phyloP scores from a whole-genome alignment of 2,113 vertebrate genomes.

The Myocastor coypus region DNA sequence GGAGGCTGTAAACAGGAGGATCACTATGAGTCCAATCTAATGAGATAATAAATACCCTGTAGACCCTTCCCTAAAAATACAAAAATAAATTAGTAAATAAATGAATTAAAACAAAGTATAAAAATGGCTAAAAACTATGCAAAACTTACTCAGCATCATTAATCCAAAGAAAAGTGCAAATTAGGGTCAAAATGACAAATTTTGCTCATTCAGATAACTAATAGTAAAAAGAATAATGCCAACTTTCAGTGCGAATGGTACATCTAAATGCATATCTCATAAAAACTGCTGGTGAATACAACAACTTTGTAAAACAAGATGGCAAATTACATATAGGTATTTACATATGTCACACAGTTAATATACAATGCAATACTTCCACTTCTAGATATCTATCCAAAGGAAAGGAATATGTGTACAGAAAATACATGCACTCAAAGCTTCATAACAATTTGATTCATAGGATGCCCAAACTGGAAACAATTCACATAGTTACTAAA shows the following conservation, averaged over 20 bases:
- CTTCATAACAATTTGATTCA: background rate
- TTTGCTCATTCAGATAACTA: constrained; percentile 1
- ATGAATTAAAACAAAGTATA: background rate
- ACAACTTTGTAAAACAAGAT: constrained; percentile 3
- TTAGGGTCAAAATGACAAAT: background rate
- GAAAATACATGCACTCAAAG: background rate
- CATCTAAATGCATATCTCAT: background rate
- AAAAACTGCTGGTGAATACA: background rate
- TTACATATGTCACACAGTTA: background rate
- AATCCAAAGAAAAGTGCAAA: background rate
- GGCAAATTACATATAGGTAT: background rate
- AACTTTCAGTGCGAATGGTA: background rate
- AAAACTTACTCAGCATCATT: constrained; percentile 40
- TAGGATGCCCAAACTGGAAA: constrained; percentile 10
- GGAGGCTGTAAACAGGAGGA: too few species aligned
- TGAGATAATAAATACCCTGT: too few species aligned
- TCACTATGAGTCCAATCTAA: too few species aligned
- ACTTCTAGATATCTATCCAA: background rate
- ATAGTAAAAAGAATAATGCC: constrained; percentile 21
- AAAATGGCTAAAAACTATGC: background rate
- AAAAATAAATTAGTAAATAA: too few species aligned
- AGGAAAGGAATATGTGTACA: background rate
- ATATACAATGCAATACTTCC: background rate
- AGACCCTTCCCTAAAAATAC: too few species aligned
- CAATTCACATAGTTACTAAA: background rate